Conservation (phyloP, 2,113 vertebrate genomes). For the Trachemys scripta region DNA sequence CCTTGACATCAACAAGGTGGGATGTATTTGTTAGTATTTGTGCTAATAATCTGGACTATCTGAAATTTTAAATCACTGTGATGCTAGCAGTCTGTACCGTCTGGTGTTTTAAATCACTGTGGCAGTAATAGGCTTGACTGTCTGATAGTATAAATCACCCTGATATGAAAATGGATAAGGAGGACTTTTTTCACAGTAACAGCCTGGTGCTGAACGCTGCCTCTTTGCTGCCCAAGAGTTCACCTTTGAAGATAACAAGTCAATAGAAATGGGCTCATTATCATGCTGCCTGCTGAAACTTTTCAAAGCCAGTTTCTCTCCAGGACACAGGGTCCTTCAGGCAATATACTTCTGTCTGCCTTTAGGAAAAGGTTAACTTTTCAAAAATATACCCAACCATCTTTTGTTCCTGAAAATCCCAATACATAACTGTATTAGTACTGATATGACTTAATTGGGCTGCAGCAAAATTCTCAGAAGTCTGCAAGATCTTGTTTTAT, state of each 20-base stretch:
- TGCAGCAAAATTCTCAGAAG: not conserved
- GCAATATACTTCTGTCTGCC: not conserved
- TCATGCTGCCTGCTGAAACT: not conserved
- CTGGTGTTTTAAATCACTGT: not conserved
- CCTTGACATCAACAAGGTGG: not conserved
- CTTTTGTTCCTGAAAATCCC: not conserved
- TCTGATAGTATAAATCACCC: not conserved
- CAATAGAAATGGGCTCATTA: not conserved
- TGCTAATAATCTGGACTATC: not conserved
- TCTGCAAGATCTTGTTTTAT: conserved; percentile 4
- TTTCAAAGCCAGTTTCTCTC: not conserved
- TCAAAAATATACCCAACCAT: not conserved
- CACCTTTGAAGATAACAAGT: not conserved
- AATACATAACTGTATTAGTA: not conserved
- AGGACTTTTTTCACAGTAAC: not conserved
- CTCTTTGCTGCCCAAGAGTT: not conserved
- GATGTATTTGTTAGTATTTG: not conserved
- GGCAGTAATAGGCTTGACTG: not conserved
- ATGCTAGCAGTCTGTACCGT: not conserved
- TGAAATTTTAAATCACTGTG: not conserved
- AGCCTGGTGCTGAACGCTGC: not conserved
- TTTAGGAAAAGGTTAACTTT: conserved; percentile 21
- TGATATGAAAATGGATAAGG: not conserved
- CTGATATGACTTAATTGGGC: conserved; percentile 27
- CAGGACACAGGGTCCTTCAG: conserved; percentile 13